Percentiles rank a stretch among this genome's conserved stretches.
These are phyloP conservation scores for Coturnix japonica DNA, from an alignment of 2,113 vertebrate genomes.

Conservation along the genomic window DNA sequence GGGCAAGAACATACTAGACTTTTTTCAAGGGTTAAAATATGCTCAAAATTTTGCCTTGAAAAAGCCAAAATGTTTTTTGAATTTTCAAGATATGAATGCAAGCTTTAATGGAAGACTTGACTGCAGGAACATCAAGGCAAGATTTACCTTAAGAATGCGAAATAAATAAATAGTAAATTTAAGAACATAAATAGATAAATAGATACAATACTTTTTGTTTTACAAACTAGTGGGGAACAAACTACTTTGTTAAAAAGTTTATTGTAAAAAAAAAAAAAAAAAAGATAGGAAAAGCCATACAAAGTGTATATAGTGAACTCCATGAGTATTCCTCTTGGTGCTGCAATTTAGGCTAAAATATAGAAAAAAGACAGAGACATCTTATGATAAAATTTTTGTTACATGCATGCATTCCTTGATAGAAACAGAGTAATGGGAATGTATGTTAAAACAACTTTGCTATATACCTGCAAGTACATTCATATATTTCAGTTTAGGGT, in stretches of 20 bases:
- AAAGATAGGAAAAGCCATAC: neutral
- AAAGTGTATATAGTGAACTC: neutral
- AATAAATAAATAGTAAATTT: neutral
- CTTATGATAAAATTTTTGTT: neutral
- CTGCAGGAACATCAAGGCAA: neutral
- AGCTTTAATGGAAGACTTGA: neutral
- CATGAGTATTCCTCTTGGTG: neutral
- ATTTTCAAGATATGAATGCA: neutral
- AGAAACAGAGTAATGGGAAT: neutral
- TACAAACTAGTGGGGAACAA: neutral
- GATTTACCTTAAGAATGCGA: neutral
- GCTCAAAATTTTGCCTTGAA: neutral
- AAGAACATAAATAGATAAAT: neutral
- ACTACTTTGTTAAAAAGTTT: neutral
- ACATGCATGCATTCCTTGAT: neutral
- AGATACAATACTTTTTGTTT: neutral
- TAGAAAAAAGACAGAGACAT: neutral
- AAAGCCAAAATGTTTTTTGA: neutral
- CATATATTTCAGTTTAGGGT: slow-evolving; percentile 82
- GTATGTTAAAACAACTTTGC: slow-evolving; percentile 26
- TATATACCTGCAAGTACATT: slow-evolving; percentile 59
- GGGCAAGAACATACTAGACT: neutral
- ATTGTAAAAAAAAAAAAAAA: neutral
- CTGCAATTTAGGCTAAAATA: neutral
- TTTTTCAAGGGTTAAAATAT: neutral